Base-by-base conservation (phyloP, 2,888 invertebrate genomes). In the Trissoscelio sp. region DNA sequence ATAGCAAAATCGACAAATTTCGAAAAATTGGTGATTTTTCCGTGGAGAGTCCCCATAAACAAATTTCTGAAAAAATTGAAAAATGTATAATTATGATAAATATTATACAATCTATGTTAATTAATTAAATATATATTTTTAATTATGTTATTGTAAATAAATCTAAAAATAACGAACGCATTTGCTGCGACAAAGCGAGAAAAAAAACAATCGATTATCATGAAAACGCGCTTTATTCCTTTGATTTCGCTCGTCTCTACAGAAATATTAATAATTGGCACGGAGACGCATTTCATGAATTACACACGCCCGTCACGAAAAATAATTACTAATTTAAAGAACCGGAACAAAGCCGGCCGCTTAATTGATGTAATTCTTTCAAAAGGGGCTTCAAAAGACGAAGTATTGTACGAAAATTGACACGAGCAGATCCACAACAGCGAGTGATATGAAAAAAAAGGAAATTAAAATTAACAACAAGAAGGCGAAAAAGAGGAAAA, bases 291-390 rank as follows among this genome's bases (percentile, higher is more conserved):
- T 74, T 60, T 77, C 53, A 69, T 69, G 69, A 77, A 69, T 62
- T 51, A 70, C 69, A 70, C 55, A 70, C 75, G 58, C 58, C 42
- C 67, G 77, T 55, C 69, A 55, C 69, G 28, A 79, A 72, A 79
- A 74, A 74, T 74, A 74, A 80, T 80, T 80, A 79, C 67, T 79
- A 80, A 74, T 80, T 69, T 80, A 69, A 81, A 75, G 57, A 72
- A 37, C 51, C 57, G 57, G 39, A 48, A 81, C 75, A 81, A 81
- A 81, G 66, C 51, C 48, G 66, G 14, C 64, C 51, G 74, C 70
- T 74, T 75, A 80, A 70, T 80, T 70, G 74, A 74, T 57, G 67
- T 72, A 81, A 78, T 81, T 77, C 73, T 55, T 58, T 73, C 42
- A 81, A 77, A 81, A 81, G 39, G 64, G 14, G 1, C 34, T 31